Evolutionary conservation across 2,888 invertebrate genomes (phyloP).

Genomic region (Lampropteryx suffumata): DNA sequence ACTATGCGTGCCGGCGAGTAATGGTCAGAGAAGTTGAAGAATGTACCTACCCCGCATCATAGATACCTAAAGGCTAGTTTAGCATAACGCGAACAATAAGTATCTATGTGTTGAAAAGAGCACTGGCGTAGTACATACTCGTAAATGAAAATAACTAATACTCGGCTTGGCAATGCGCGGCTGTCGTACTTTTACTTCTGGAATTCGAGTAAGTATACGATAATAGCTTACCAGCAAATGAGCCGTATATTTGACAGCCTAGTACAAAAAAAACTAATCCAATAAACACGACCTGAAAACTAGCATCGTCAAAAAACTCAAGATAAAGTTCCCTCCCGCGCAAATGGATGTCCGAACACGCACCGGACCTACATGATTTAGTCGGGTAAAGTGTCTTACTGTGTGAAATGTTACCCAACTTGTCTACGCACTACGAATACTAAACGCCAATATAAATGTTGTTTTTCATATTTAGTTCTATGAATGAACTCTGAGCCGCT

Average conservation of each 20-base stretch:
- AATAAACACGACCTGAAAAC: neutral
- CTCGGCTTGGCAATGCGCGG: too few relatives aligned
- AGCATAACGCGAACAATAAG: too few relatives aligned
- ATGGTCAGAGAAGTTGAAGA: slow-evolving; percentile 13
- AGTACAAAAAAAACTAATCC: too few relatives aligned
- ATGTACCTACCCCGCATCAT: neutral
- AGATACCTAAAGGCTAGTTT: too few relatives aligned
- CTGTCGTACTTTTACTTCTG: too few relatives aligned
- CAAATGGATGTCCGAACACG: slow-evolving; percentile 36
- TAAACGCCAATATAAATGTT: slow-evolving; percentile 62
- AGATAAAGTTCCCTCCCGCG: slow-evolving; percentile 29
- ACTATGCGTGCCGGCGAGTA: slow-evolving; percentile 18
- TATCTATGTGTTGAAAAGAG: too few relatives aligned
- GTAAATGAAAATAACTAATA: too few relatives aligned
- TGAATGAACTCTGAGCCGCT: neutral
- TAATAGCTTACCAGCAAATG: too few relatives aligned
- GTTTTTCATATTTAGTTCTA: slow-evolving; percentile 55
- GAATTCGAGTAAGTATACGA: too few relatives aligned
- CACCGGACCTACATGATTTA: slow-evolving; percentile 53
- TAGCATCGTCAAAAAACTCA: slow-evolving; percentile 16
- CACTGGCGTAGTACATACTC: too few relatives aligned
- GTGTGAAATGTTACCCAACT: slow-evolving; percentile 65
- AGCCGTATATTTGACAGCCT: too few relatives aligned
- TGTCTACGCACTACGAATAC: slow-evolving; percentile 57
- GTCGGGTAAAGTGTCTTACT: slow-evolving; percentile 60